A percentile compares a stretch with the other conserved stretches of the same genome.
Evolutionary conservation across 1,140 invertebrate species (phyloP).

Genomic region (Musca vetustissima): DNA sequence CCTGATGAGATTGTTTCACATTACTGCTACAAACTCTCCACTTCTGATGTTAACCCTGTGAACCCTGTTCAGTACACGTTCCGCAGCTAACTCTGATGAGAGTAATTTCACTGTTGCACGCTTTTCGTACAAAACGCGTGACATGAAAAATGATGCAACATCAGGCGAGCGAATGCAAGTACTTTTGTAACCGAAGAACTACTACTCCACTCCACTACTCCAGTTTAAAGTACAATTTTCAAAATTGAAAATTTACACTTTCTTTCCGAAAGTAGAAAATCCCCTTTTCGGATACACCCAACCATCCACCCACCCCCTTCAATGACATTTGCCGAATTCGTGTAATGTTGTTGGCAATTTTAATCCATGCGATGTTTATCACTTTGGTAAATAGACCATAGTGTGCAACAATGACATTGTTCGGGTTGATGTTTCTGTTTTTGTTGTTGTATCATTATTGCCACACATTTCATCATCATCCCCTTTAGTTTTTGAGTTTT

Average conservation of each 20-base stretch:
- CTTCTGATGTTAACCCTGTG: neutral
- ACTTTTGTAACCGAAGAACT: too few relatives aligned
- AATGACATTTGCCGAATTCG: neutral
- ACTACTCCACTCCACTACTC: too few relatives aligned
- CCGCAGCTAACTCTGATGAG: neutral
- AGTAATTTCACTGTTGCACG: constrained; percentile 13
- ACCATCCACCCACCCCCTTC: too few relatives aligned
- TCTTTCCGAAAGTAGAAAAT: too few relatives aligned
- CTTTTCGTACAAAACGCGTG: constrained; percentile 2
- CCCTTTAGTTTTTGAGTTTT: neutral
- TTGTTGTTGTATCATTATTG: too few relatives aligned
- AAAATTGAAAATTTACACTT: too few relatives aligned
- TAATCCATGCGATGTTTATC: constrained; percentile 15
- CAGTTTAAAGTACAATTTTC: too few relatives aligned
- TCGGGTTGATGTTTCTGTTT: neutral
- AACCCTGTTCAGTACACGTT: too few relatives aligned
- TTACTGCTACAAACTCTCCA: neutral
- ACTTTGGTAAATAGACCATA: constrained; percentile 3
- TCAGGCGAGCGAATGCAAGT: neutral
- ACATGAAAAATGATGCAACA: constrained; percentile 15
- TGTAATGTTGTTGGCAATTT: neutral
- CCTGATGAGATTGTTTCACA: constrained; percentile 1
- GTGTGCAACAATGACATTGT: constrained; percentile 11
- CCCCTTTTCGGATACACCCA: too few relatives aligned
- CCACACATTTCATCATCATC: neutral